These are phyloP conservation scores for Cyphomyrmex costatus DNA, from an alignment of 1,140 invertebrate species.

Conservation along the genomic window DNA sequence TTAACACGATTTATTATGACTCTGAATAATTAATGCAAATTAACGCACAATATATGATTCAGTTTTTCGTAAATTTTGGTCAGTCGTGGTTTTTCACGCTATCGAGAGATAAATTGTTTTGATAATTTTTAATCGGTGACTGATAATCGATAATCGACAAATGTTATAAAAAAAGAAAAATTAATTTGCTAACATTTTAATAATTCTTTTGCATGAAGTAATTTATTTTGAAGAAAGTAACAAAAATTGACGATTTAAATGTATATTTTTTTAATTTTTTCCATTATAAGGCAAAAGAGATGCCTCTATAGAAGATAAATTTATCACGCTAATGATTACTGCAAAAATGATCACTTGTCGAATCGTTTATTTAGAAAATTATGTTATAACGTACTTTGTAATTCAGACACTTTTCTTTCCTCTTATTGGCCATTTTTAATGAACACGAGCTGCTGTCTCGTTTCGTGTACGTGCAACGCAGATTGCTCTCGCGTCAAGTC, in stretches of 20 bases:
- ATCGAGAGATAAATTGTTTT: neutral
- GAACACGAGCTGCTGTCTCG: slow-evolving; percentile 39
- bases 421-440: slow-evolving; percentile 22
- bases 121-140: neutral
- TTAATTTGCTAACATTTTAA: neutral
- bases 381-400: slow-evolving; percentile 18
- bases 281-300: neutral
- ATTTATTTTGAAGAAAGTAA: neutral
- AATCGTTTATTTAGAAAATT: slow-evolving; percentile 1
- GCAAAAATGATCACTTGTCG: neutral
- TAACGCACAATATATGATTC: neutral
- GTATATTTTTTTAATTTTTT: neutral
- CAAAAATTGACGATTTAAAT: neutral
- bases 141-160: neutral
- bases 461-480: slow-evolving; percentile 19
- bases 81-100: neutral
- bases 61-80: neutral
- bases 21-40: slow-evolving; percentile 6
- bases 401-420: neutral
- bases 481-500: slow-evolving; percentile 49
- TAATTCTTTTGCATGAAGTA: neutral
- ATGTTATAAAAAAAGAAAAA: neutral
- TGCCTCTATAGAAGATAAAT: neutral
- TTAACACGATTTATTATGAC: neutral
- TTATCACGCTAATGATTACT: neutral